phyloP scores from a whole-genome alignment of 2,888 invertebrate species.

The Plemyria rubiginata region DNA sequence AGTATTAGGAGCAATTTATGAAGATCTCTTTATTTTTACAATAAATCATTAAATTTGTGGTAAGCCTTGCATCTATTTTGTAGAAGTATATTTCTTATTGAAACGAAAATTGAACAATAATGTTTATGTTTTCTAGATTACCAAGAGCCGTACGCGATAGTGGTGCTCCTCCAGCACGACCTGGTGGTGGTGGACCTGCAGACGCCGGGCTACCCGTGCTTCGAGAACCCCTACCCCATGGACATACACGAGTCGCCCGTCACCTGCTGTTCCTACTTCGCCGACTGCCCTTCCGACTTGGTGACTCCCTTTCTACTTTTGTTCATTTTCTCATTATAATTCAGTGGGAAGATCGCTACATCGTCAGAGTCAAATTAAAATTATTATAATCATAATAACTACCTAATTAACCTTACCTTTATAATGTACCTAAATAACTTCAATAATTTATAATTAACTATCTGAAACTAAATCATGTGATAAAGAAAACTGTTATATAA shows the following conservation, averaged over 20 bases:
- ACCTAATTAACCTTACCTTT: too few relatives aligned
- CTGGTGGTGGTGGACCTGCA: slow-evolving; percentile 98
- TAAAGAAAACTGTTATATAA: neutral
- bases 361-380: too few relatives aligned
- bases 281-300: slow-evolving; percentile 98
- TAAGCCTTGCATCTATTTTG: too few relatives aligned
- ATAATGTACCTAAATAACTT: too few relatives aligned
- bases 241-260: slow-evolving; percentile 99
- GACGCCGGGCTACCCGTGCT: slow-evolving; percentile 98
- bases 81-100: too few relatives aligned
- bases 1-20: too few relatives aligned
- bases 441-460: too few relatives aligned
- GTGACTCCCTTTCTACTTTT: slow-evolving; percentile 75
- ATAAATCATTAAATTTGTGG: too few relatives aligned
- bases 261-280: slow-evolving; percentile 98
- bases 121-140: slow-evolving; percentile 87
- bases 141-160: slow-evolving; percentile 99
- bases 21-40: neutral
- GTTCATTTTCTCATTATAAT: neutral
- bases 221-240: slow-evolving; percentile 99
- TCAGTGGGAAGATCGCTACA: neutral
- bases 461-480: neutral
- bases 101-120: too few relatives aligned
- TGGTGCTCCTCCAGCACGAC: slow-evolving; percentile 98
- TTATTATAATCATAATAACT: too few relatives aligned